A percentile compares a stretch with the other conserved stretches of the same genome.
phyloP scores from a whole-genome alignment of 2,797 vertebrate species.

The Decapterus maruadsi region DNA sequence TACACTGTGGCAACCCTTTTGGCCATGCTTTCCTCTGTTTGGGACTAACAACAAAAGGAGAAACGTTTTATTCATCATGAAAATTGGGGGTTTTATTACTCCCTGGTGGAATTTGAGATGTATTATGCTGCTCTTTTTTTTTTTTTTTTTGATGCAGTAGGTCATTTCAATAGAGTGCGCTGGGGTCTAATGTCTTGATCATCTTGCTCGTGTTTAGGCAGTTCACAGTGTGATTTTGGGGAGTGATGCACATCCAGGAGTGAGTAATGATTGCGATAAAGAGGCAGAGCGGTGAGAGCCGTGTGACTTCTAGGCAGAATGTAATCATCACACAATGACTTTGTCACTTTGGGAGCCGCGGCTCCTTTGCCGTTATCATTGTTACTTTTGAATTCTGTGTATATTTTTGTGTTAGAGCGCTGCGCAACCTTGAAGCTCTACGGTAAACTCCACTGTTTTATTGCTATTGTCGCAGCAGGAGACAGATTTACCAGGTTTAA shows the following conservation, averaged over 20 bases:
- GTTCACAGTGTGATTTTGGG: conserved; percentile 46
- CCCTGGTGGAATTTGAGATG: conserved; percentile 77
- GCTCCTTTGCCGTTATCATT: conserved; percentile 68
- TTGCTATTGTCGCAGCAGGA: conserved; percentile 75
- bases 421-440: conserved; percentile 71
- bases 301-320: conserved; percentile 62
- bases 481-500: conserved; percentile 81
- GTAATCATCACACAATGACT: conserved; percentile 78
- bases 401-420: conserved; percentile 40
- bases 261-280: conserved; percentile 69
- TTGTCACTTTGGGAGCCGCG: conserved; percentile 64
- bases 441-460: conserved; percentile 76
- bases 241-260: conserved; percentile 25
- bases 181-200: conserved; percentile 57
- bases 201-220: conserved; percentile 49
- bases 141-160: conserved; percentile 65
- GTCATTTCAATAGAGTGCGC: conserved; percentile 61
- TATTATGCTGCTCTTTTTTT: conserved; percentile 66
- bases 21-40: conserved; percentile 75
- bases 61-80: conserved; percentile 78
- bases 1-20: conserved; percentile 81
- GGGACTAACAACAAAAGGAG: conserved; percentile 74
- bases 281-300: conserved; percentile 35
- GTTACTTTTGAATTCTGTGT: conserved; percentile 59
- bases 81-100: conserved; percentile 84